phyloP scores from a whole-genome alignment of 2,888 invertebrate species.

The Drosophila aldrichi region DNA sequence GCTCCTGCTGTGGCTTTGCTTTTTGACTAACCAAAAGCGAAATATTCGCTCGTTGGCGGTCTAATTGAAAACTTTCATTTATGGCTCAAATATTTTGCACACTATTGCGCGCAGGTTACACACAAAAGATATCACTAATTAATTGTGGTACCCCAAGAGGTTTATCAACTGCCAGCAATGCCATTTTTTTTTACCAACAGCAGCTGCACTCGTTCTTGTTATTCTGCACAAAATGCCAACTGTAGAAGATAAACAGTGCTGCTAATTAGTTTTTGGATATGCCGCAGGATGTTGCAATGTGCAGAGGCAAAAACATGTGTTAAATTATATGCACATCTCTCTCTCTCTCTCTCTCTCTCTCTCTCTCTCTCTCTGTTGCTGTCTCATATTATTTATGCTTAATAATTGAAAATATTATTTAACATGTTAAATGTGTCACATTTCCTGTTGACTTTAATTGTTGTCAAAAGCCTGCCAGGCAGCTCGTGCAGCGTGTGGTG shows the following conservation, averaged over 20 bases:
- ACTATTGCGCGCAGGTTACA: conserved; percentile 1
- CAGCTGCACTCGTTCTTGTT: not conserved
- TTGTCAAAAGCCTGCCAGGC: conserved; percentile 69
- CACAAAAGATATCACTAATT: not conserved
- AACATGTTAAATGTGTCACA: conserved; percentile 79
- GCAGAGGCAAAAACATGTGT: conserved; percentile 60
- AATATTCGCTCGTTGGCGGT: conserved; percentile 55
- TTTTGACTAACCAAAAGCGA: conserved; percentile 45
- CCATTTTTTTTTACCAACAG: not conserved
- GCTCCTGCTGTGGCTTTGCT: conserved; percentile 60
- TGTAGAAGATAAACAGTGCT: conserved; percentile 30
- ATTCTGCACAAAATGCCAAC: conserved; percentile 8
- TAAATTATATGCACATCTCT: conserved; percentile 50
- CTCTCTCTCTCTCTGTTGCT: not conserved
- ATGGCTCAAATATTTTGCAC: not conserved
- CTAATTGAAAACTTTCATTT: conserved; percentile 56
- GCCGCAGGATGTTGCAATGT: conserved; percentile 67
- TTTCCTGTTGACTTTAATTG: conserved; percentile 80
- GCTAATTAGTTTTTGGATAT: conserved; percentile 77
- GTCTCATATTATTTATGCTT: conserved; percentile 61
- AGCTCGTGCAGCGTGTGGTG: conserved; percentile 13
- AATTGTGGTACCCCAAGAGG: conserved; percentile 1
- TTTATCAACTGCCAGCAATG: not conserved
- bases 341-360: not conserved
- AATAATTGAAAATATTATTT: conserved; percentile 80